Base-by-base conservation (phyloP, 1,140 invertebrate genomes). In the Adelges cooleyi region DNA sequence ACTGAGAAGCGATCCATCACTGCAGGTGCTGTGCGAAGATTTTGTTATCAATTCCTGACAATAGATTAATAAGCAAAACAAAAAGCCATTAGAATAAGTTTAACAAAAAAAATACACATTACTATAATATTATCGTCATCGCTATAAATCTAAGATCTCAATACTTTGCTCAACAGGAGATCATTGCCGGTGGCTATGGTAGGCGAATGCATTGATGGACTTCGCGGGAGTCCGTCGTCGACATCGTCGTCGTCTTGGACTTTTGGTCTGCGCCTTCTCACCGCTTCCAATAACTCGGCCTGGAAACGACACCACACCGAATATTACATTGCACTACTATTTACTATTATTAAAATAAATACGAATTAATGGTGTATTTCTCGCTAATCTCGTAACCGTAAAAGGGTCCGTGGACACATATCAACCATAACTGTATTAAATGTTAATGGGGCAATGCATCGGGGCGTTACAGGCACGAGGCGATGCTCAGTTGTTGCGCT, bases 1-100 rank as follows among this genome's bases (percentile, higher is more conserved):
- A 74, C 83, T 85, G 73, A 84, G 79, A 36, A 86, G 76, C 25
- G 84, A 85, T 54, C 83, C 83, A 73, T 85, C 84, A 73, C 83
- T 85, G 74, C 83, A 85, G 9, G 82, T 84, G 67, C 83, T 84
- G 73, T 84, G 82, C 36, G 82, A 81, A 52, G 66, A 70, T 62
- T 70, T 70, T 44, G 65, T 68, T 42, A 68, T 69, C 29, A 67
- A 52, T 50, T 70, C 69, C 70, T 71, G 67, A 17, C 48, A 65
- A 56, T 38, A 29, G 4, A 29, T 40, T 36, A 54, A 54, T n/a
- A n/a, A n/a, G n/a, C n/a, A n/a, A 54, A 54, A 27, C 22, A 13
- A 17, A 40, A 52, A 65, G 25, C 2, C 18, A 52, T 51, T 51
- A 65, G 11, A 49, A 36, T 38, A 4, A 3, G 4, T 65, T 36